Evolutionary conservation across 1,140 invertebrate genomes (phyloP).

Genomic region (Plectrocnemia conspersa): DNA sequence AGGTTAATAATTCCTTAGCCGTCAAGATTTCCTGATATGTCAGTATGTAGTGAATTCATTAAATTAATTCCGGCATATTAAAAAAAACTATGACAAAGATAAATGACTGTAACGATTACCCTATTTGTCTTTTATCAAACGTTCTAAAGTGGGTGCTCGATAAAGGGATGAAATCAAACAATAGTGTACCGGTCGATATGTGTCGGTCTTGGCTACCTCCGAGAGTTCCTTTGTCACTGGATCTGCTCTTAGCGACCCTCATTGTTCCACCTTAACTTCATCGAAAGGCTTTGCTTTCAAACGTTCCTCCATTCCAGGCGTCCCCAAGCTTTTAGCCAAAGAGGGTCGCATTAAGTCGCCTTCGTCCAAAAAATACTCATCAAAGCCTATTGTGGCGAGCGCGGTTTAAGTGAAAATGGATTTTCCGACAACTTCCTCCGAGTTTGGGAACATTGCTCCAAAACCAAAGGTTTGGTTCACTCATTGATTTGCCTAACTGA

Average conservation of each 20-base stretch:
- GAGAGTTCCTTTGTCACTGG: neutral
- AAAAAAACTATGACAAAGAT: too few species aligned
- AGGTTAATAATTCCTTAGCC: too few species aligned
- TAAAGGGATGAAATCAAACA: constrained; percentile 17
- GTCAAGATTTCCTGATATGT: too few species aligned
- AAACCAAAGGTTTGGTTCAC: too few species aligned
- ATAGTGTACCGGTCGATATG: constrained; percentile 4
- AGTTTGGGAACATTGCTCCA: too few species aligned
- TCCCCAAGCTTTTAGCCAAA: neutral
- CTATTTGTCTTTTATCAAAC: too few species aligned
- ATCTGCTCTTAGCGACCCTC: neutral
- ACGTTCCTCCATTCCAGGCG: neutral
- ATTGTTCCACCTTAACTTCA: constrained; percentile 1
- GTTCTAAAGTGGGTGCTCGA: too few species aligned
- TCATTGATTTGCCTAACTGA: too few species aligned
- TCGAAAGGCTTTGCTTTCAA: neutral
- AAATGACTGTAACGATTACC: too few species aligned
- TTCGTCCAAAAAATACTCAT: constrained; percentile 6
- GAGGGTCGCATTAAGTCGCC: neutral
- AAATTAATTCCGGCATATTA: too few species aligned
- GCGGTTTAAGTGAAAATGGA: constrained; percentile 5
- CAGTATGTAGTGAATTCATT: too few species aligned
- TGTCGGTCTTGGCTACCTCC: neutral
- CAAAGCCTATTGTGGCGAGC: constrained; percentile 4
- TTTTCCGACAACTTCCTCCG: too few species aligned